A percentile compares a stretch with the other conserved stretches of the same genome.
phyloP scores from a whole-genome alignment of 1,140 invertebrate genomes.

The Zaprionus tsacasi region DNA sequence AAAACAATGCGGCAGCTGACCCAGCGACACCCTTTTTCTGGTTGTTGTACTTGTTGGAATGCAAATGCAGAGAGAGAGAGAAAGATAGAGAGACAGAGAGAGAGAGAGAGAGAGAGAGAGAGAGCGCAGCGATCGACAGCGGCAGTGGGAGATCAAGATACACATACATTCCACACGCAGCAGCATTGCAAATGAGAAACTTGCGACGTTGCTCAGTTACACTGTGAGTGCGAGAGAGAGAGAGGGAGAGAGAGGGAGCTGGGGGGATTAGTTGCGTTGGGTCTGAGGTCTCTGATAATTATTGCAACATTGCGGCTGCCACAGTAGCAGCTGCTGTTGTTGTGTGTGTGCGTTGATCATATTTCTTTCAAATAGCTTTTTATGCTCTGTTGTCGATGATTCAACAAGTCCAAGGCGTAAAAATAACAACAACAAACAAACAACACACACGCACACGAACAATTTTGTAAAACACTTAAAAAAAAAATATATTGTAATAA shows the following conservation, averaged over 20 bases:
- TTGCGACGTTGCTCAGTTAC: constrained; percentile 3
- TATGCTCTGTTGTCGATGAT: constrained; percentile 62
- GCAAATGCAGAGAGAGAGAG: constrained; percentile 9
- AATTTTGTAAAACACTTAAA: constrained; percentile 54
- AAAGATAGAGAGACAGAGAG: not conserved
- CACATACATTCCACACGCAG: not conserved
- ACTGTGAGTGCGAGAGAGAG: not conserved
- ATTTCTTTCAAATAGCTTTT: constrained; percentile 60
- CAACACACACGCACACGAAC: constrained; percentile 42
- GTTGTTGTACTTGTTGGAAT: constrained; percentile 22
- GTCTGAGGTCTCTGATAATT: constrained; percentile 50
- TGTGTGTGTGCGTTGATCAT: constrained; percentile 47
- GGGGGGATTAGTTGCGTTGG: not conserved
- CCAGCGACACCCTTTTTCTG: constrained; percentile 49
- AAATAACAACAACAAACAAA: constrained; percentile 66
- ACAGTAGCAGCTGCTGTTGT: constrained; percentile 19
- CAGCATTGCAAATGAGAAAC: constrained; percentile 6
- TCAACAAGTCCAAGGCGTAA: constrained; percentile 64
- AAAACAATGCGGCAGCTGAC: constrained; percentile 37
- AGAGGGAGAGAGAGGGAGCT: not conserved
- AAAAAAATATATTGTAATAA: constrained; percentile 53
- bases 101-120: not conserved
- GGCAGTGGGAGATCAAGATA: not conserved
- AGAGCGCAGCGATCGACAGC: not conserved
- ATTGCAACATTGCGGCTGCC: constrained; percentile 57